These are phyloP conservation scores for Urocynchramus pylzowi DNA, from an alignment of 2,113 vertebrate genomes.

Conservation along the genomic window DNA sequence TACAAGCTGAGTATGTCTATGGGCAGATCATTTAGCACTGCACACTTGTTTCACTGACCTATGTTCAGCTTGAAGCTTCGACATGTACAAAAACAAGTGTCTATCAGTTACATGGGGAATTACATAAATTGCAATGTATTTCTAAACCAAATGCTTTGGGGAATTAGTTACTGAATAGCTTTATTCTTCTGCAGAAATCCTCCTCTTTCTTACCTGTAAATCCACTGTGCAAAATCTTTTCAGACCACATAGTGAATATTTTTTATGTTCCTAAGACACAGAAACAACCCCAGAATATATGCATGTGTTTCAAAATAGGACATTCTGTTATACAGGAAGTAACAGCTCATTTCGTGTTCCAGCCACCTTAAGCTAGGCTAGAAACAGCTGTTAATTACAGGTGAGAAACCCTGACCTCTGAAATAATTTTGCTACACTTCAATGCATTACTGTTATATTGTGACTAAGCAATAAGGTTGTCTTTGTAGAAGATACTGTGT, in stretches of 20 bases:
- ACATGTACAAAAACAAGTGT: background rate
- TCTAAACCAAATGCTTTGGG: background rate
- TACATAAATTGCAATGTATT: background rate
- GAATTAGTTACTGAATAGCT: background rate
- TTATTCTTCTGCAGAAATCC: background rate
- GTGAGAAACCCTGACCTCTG: slow-evolving; percentile 26
- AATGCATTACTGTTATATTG: background rate
- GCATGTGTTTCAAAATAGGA: background rate
- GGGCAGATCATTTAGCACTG: background rate
- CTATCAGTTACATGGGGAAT: background rate
- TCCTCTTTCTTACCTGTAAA: background rate
- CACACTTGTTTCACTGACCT: background rate
- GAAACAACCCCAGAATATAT: background rate
- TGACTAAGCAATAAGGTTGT: background rate
- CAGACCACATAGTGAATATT: background rate
- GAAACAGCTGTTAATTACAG: background rate
- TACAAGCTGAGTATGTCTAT: background rate
- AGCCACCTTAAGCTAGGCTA: background rate
- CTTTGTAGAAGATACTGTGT: background rate
- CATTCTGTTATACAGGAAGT: background rate
- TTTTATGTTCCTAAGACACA: background rate
- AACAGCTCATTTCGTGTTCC: background rate
- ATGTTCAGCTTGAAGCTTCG: background rate
- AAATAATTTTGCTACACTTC: slow-evolving; percentile 26
- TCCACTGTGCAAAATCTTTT: background rate